These are phyloP conservation scores for Thelaira solivaga DNA, from an alignment of 2,888 invertebrate genomes.

Conservation along the genomic window DNA sequence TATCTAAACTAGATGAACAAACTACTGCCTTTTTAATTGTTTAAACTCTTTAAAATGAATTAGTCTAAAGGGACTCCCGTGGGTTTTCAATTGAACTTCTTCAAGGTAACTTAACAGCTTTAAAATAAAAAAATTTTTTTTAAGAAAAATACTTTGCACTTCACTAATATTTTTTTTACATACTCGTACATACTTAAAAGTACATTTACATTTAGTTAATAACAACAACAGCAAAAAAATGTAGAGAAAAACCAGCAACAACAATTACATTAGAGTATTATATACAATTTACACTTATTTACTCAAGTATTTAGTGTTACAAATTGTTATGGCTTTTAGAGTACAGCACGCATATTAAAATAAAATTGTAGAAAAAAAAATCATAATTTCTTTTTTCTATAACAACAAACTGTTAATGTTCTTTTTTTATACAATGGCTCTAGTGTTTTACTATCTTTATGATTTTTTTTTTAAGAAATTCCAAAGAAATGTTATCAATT, in stretches of 20 bases:
- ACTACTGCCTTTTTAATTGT: no score
- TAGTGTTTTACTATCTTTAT: no score
- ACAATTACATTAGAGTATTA: slow-evolving; percentile 11
- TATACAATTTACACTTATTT: slow-evolving; percentile 39
- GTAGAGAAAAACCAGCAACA: neutral
- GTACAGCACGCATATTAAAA: neutral
- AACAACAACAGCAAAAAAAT: neutral
- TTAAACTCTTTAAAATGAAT: no score
- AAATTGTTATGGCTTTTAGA: slow-evolving; percentile 37
- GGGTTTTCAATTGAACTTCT: no score
- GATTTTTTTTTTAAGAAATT: no score
- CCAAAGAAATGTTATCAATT: neutral
- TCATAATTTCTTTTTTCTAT: neutral
- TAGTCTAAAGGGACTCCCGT: no score
- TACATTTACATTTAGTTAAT: slow-evolving; percentile 30
- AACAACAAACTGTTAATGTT: neutral
- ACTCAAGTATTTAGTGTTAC: slow-evolving; percentile 46
- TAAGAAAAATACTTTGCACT: no score
- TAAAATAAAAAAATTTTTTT: no score
- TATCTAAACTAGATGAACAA: no score
- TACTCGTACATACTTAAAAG: neutral
- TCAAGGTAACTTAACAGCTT: no score
- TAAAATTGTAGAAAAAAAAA: neutral
- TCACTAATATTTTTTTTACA: no score
- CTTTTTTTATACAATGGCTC: no score